Evolutionary conservation across 2,797 vertebrate genomes (phyloP), one percentile per base, ranked within the genome.

Genomic region (Siniperca obscura): DNA sequence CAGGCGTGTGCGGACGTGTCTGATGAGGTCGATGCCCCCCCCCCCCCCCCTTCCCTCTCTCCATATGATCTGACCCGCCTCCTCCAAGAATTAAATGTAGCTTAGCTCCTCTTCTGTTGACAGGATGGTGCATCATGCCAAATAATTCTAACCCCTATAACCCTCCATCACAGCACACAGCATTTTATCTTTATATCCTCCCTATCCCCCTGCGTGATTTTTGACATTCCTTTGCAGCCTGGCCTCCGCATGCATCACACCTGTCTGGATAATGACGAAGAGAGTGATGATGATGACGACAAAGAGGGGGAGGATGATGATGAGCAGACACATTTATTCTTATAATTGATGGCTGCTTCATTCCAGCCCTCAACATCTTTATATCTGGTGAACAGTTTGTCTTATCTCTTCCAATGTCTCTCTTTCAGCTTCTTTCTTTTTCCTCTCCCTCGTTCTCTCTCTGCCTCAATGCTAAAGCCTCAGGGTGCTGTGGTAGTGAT

Each of bases 1-100:
- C 70, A 38, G 71, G 80, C 82, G 16, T 84, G 78, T 89, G 84
- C 10, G 55, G 87, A 89, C 81, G 79, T 88, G 89, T 90, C 82
- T 86, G 78, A 73, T 53, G 78, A 86, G 86, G 73, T 48, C 22
- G 40, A 57, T 72, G 53, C 73, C 12, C 66, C 17, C 4, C 48
- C 10, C 21, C 21, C 34, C 12, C 36, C 34, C 30, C 25, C 40
- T 34, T 55, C 16, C 50, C 0, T 7, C 22, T 16, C 67, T 25
- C 53, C 62, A 22, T 57, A n/a, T 34, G 38, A 74, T 74, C 67
- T 69, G 75, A 70, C 69, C 74, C 2, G 5, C 60, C 80, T 72
- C 67, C 78, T 76, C 16, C 25, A 57, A 34, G 67, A 64, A 82
- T 89, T 72, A 62, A 36, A 77, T 77, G 69, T 55, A 68, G 76